These are phyloP conservation scores for Digitonthophagus gazella DNA, from an alignment of 2,888 invertebrate species.

Conservation along the genomic window DNA sequence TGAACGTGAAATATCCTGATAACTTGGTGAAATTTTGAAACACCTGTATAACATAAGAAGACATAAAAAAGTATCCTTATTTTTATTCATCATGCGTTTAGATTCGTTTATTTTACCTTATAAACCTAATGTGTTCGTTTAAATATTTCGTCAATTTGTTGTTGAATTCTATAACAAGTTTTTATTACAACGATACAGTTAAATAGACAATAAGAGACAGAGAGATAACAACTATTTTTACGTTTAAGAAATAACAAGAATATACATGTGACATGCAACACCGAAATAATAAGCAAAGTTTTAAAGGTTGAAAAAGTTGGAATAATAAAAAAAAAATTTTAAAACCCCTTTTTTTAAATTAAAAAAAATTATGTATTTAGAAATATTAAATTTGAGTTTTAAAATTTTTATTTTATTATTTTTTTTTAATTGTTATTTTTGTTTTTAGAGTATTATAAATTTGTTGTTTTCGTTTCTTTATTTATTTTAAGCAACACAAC, in stretches of 20 bases:
- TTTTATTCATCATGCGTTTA: not conserved
- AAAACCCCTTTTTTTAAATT: not conserved
- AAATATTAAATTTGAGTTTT: too few relatives aligned
- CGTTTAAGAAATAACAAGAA: slow-evolving; percentile 46
- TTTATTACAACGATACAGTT: slow-evolving; percentile 26
- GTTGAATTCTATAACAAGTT: slow-evolving; percentile 24
- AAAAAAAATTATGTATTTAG: not conserved
- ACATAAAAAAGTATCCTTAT: not conserved
- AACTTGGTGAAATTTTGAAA: too few relatives aligned
- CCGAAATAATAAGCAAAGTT: slow-evolving; percentile 39
- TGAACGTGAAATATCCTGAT: too few relatives aligned
- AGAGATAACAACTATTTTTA: slow-evolving; percentile 35
- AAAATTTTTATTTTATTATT: not conserved
- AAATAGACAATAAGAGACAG: slow-evolving; percentile 43
- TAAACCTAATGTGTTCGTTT: not conserved
- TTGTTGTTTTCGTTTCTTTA: not conserved
- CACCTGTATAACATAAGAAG: not conserved
- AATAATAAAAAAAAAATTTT: not conserved
- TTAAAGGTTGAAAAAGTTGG: not conserved
- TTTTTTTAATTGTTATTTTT: not conserved
- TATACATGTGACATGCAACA: slow-evolving; percentile 49
- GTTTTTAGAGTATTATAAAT: not conserved
- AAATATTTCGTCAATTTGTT: slow-evolving; percentile 16
- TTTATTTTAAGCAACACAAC: not conserved
- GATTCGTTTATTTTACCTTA: too few relatives aligned